phyloP scores from a whole-genome alignment of 2,888 invertebrate species.

The Mantis religiosa region DNA sequence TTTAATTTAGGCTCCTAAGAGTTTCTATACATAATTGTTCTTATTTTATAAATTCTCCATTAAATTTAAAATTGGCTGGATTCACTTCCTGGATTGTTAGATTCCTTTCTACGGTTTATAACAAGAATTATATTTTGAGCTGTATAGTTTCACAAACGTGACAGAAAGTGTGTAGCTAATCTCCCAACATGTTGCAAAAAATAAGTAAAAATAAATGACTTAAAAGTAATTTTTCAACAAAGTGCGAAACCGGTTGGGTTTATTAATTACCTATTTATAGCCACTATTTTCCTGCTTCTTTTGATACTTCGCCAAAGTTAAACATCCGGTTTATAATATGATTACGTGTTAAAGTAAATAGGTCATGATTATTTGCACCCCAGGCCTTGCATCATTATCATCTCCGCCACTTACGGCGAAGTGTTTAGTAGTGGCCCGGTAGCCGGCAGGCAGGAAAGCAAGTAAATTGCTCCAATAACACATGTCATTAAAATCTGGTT shows the following conservation, averaged over 20 bases:
- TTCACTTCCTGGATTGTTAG: too few species aligned
- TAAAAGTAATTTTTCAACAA: not conserved
- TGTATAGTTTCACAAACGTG: too few species aligned
- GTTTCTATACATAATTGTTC: too few species aligned
- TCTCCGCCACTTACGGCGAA: not conserved
- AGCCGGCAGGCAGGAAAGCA: not conserved
- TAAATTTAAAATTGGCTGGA: too few species aligned
- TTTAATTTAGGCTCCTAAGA: too few species aligned
- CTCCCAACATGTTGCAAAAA: too few species aligned
- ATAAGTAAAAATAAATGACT: too few species aligned
- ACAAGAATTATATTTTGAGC: too few species aligned
- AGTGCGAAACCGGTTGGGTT: not conserved
- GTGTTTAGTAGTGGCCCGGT: not conserved
- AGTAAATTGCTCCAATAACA: not conserved
- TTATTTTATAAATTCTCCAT: too few species aligned
- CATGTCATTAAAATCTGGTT: not conserved
- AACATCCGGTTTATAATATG: not conserved
- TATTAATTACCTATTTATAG: not conserved
- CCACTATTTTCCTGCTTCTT: not conserved
- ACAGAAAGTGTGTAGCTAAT: too few species aligned
- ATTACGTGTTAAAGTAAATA: not conserved
- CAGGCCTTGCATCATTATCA: not conserved
- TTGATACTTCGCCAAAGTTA: not conserved
- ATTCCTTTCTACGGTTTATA: too few species aligned
- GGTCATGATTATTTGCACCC: not conserved